Evolutionary conservation across 2,113 vertebrate genomes (phyloP), one percentile per base, ranked within the genome.

Genomic region (Microcebus griseorufus): DNA sequence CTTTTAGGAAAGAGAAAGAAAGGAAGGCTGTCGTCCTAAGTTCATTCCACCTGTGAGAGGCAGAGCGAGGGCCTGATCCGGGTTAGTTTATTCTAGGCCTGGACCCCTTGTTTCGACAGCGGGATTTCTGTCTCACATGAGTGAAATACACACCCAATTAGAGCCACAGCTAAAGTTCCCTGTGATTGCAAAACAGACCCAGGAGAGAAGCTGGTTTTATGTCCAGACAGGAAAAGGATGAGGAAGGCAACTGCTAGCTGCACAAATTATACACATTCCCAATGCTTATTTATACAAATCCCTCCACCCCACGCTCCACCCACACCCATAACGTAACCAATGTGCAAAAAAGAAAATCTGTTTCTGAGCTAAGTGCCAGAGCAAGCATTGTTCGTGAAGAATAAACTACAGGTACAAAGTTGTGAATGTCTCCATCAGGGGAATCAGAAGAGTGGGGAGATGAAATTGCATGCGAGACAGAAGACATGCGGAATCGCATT

Each of bases 401-500:
- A 23, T 20, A 25, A 58, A 13, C 3, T 20, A 14, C 20, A 39
- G 7, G 42, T 6, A 13, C 5, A 2, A 23, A 6, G 51, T 11
- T 32, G 45, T 18, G 17, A 4, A 12, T 39, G 23, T 18, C 8
- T 45, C 11, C 6, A 0, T 3, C 32, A 22, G 37, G 16, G 32
- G 14, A 6, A 39, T 70, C 32, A 55, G 22, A 70, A 64, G 42
- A 16, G 27, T 4, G 17, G 32, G 84, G 23, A 11, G 25, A 32
- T 11, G 25, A 51, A n/a, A 22, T 2, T 4, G 23, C 3, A 3
- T 10, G 48, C 0, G 48, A 29, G 1, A 0, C 22, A 0, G 55
- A 25, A 18, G 53, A 34, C 34, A 2, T 0, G 0, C 1, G 2
- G 65, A 75, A 7, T 1, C 0, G 0, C 2, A 10, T 20, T 76